Conservation (phyloP, 2,888 invertebrate genomes). For the Temnothorax ravouxi region DNA sequence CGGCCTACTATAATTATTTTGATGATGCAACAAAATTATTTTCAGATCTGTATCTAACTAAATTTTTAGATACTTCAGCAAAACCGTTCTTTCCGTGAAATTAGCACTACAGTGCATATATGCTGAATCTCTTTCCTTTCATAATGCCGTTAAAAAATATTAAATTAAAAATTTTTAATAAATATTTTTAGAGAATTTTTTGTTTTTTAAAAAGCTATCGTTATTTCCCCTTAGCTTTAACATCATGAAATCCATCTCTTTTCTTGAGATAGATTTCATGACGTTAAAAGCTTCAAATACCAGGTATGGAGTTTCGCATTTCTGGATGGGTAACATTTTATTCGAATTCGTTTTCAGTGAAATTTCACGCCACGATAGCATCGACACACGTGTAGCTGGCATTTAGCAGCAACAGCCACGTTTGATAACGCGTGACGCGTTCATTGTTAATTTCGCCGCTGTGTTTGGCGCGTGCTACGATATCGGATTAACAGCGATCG, state of each 20-base stretch:
- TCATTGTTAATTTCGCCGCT: constrained; percentile 49
- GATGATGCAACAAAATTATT: too few species aligned
- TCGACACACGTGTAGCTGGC: constrained; percentile 48
- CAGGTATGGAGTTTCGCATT: neutral
- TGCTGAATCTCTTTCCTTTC: neutral
- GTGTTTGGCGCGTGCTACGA: constrained; percentile 24
- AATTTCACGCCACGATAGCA: constrained; percentile 36
- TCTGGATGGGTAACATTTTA: constrained; percentile 14
- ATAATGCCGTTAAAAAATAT: neutral
- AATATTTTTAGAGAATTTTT: neutral
- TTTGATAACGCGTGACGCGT: constrained; percentile 49
- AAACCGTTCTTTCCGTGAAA: neutral
- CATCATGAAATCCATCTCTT: too few species aligned
- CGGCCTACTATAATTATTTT: too few species aligned
- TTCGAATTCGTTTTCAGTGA: constrained; percentile 34
- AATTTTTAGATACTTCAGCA: too few species aligned
- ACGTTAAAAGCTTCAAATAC: constrained; percentile 1
- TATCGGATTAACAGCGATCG: constrained; percentile 47
- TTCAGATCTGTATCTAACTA: too few species aligned
- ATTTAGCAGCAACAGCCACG: constrained; percentile 36
- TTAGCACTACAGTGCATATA: neutral
- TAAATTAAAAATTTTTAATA: neutral
- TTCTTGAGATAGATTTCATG: neutral
- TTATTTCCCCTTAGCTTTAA: neutral
- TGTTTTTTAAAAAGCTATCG: neutral